Conservation (phyloP, 2,113 vertebrate genomes). For the Fregetta grallaria region DNA sequence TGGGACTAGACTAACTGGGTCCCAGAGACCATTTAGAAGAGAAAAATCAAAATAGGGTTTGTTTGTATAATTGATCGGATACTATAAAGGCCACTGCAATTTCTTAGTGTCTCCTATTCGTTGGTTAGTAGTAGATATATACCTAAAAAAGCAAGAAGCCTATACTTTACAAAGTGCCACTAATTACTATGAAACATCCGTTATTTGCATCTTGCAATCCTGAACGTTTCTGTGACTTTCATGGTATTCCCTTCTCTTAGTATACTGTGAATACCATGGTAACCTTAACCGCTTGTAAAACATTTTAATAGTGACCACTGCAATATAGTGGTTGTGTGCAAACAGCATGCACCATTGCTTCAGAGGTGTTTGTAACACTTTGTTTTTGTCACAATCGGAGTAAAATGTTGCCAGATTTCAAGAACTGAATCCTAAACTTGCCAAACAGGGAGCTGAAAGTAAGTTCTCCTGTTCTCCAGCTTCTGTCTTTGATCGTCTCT, state of each 20-base stretch:
- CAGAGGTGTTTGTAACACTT: background rate
- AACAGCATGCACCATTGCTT: slow-evolving; percentile 21
- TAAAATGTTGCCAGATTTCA: slow-evolving; percentile 11
- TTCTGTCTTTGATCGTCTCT: background rate
- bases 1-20: slow-evolving; percentile 10
- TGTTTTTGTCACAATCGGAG: background rate
- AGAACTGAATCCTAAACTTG: background rate
- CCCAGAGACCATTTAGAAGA: slow-evolving; percentile 14
- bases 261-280: slow-evolving; percentile 16
- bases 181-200: background rate
- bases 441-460: background rate
- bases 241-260: background rate
- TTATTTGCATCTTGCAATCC: background rate
- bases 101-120: background rate
- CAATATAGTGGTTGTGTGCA: slow-evolving; percentile 40
- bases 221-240: slow-evolving; percentile 5
- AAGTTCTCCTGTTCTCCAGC: background rate
- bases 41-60: slow-evolving; percentile 31
- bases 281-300: slow-evolving; percentile 36
- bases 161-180: background rate
- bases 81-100: background rate
- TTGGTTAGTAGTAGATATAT: background rate
- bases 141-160: background rate
- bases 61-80: background rate
- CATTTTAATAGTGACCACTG: slow-evolving; percentile 53